Evolutionary conservation across 64 coral and sea anemone species (phyloP).

Genomic region (Anthopleura sola): DNA sequence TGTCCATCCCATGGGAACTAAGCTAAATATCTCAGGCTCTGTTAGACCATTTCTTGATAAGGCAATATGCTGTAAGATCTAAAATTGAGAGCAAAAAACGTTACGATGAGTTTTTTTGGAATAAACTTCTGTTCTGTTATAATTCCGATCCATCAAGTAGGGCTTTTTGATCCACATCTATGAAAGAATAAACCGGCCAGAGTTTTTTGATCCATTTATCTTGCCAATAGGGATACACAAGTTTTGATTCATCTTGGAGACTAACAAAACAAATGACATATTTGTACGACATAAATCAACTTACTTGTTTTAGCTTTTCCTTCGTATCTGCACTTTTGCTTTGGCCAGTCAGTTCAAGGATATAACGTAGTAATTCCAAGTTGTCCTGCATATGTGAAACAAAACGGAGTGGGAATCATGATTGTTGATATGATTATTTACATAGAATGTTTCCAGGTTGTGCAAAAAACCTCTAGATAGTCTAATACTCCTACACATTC

Average conservation of each 20-base stretch:
- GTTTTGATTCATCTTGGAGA: too few species aligned
- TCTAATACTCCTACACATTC: too few species aligned
- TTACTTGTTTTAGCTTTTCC: not conserved
- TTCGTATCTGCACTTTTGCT: not conserved
- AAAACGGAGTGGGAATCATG: not conserved
- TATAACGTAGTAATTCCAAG: not conserved
- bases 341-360: not conserved
- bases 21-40: slow-evolving; percentile 69
- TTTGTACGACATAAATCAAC: not conserved
- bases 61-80: slow-evolving; percentile 64
- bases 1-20: slow-evolving; percentile 73
- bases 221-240: too few species aligned
- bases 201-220: too few species aligned
- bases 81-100: not conserved
- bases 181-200: too few species aligned
- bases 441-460: not conserved
- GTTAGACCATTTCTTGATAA: slow-evolving; percentile 77
- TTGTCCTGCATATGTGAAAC: not conserved
- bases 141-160: not conserved
- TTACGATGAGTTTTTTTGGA: not conserved
- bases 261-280: too few species aligned
- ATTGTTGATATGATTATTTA: not conserved
- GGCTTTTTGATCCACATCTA: too few species aligned
- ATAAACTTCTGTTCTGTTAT: not conserved
- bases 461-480: not conserved